A percentile compares a stretch with the other conserved stretches of the same genome.
Evolutionary conservation across 1,140 invertebrate genomes (phyloP).

Genomic region (Catajapyx aquilonaris): DNA sequence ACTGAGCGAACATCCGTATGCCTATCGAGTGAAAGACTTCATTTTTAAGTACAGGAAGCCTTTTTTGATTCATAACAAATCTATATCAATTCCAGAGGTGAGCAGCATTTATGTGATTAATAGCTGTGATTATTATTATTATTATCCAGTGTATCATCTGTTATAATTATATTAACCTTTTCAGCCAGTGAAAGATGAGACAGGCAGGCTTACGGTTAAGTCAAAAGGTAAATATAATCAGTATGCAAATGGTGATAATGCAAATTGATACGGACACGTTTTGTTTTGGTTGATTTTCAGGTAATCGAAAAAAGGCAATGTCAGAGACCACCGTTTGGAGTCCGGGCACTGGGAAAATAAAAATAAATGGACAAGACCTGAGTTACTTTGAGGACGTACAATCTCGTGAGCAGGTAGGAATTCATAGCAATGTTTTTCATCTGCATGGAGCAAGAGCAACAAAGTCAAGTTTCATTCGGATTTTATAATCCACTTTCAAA

Average conservation of each 20-base stretch:
- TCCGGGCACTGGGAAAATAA: conserved; percentile 61
- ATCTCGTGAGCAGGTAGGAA: conserved; percentile 46
- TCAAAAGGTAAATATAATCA: background rate
- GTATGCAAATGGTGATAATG: conserved; percentile 3
- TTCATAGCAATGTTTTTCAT: conserved; percentile 1
- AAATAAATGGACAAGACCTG: conserved; percentile 59
- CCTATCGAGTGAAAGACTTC: conserved; percentile 36
- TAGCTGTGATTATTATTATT: conserved; percentile 7
- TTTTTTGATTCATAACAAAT: conserved; percentile 27
- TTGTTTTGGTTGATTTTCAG: conserved; percentile 33
- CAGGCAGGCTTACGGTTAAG: background rate
- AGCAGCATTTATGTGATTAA: conserved; percentile 8
- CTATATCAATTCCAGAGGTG: conserved; percentile 18
- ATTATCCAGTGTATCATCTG: conserved; percentile 12
- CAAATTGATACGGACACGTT: conserved; percentile 5
- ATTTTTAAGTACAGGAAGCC: conserved; percentile 42
- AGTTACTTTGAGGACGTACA: conserved; percentile 46
- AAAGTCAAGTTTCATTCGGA: too few species aligned
- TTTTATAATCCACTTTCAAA: too few species aligned
- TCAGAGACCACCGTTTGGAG: conserved; percentile 41
- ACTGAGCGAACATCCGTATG: conserved; percentile 43
- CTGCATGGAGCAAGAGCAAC: too few species aligned
- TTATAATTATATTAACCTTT: conserved; percentile 5
- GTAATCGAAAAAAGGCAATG: conserved; percentile 45
- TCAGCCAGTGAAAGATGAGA: background rate